Conservation (phyloP, 2,797 vertebrate species). For the Sus cebifrons region DNA sequence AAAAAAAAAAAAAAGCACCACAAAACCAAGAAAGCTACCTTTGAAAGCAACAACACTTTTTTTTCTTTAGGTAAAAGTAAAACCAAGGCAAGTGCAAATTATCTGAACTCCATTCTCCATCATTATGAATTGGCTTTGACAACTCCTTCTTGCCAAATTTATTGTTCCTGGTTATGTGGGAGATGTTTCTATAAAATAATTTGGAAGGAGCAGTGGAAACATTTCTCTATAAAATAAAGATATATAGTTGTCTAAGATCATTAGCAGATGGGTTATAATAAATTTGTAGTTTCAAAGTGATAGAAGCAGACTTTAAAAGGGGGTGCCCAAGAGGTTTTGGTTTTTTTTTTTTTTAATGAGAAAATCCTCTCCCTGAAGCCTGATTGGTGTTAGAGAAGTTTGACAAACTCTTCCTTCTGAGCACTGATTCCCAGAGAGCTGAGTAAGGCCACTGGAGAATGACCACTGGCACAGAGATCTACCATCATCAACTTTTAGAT, state of each 20-base stretch:
- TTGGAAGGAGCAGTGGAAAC: neutral
- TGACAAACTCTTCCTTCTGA: neutral
- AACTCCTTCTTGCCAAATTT: neutral
- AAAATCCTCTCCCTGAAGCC: neutral
- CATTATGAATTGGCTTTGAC: neutral
- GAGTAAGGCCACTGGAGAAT: neutral
- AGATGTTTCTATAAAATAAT: conserved; percentile 50
- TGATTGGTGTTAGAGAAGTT: neutral
- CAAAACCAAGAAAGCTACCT: conserved; percentile 8
- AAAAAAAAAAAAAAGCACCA: neutral
- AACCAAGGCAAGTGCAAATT: conserved; percentile 34
- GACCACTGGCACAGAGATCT: neutral
- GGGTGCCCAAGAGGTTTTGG: no score
- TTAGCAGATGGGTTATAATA: neutral
- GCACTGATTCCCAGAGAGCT: neutral
- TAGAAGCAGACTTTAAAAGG: neutral
- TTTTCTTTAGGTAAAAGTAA: conserved; percentile 52
- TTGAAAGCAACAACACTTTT: neutral
- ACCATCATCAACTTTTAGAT: neutral
- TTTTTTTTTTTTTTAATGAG: neutral
- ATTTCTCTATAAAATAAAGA: conserved; percentile 56
- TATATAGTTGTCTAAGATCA: neutral
- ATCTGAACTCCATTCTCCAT: neutral
- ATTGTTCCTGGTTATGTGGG: neutral
- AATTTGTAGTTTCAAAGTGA: neutral